These are phyloP conservation scores for Stichodactyla mertensii DNA, from an alignment of 64 coral and sea anemone genomes.

Conservation along the genomic window DNA sequence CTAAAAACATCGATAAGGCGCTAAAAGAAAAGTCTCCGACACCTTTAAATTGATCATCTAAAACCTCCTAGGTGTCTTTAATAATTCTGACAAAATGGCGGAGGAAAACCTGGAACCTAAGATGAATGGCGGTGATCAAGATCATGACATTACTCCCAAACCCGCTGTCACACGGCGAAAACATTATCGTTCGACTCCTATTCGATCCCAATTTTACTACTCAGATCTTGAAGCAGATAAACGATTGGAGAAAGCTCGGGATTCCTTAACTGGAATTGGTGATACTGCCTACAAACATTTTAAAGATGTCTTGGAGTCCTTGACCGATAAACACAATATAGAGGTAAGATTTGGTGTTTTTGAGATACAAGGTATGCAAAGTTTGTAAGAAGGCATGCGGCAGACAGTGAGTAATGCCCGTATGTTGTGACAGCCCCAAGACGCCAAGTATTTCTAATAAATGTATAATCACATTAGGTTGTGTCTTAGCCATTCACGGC, in stretches of 20 bases:
- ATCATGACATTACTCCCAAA: neutral
- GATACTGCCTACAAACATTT: constrained; percentile 14
- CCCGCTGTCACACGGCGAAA: neutral
- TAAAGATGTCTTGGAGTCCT: constrained; percentile 25
- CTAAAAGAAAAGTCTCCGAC: neutral
- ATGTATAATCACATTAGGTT: neutral
- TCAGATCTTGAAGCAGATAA: constrained; percentile 18
- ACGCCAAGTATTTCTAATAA: neutral
- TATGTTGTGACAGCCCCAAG: neutral
- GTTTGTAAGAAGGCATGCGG: neutral
- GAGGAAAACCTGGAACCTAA: constrained; percentile 11
- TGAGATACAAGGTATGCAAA: neutral
- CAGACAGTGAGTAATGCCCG: neutral
- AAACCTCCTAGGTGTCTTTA: neutral
- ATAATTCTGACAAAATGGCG: neutral
- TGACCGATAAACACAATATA: constrained; percentile 13
- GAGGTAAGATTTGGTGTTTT: constrained; percentile 4
- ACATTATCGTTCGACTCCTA: neutral
- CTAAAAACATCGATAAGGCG: neutral
- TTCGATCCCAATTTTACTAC: neutral
- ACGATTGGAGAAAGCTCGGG: neutral
- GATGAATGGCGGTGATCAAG: neutral
- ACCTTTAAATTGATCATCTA: neutral
- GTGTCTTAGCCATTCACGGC: neutral
- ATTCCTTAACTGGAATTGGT: constrained; percentile 11